Evolutionary conservation across 2,797 vertebrate genomes (phyloP), one percentile per base, ranked within the genome.

Genomic region (Phyllotis vaccarum): DNA sequence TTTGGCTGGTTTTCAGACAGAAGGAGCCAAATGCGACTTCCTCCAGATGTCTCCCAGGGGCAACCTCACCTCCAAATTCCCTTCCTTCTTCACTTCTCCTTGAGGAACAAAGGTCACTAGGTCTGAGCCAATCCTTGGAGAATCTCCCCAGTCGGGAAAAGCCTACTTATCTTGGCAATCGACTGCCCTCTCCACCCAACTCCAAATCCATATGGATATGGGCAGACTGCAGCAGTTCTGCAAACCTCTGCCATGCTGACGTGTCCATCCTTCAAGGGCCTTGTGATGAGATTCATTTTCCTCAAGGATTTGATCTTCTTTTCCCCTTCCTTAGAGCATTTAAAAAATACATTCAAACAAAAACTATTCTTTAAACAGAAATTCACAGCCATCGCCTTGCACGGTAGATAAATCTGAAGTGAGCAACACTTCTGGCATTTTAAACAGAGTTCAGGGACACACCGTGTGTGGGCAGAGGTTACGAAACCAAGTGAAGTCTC

Each of bases 391-490:
- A 10, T 74, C 92, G 87, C 92, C 85, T 78, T 46, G 74, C 64
- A 88, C 19, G 11, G 96, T 0, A 76, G 90, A 86, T 88, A 86
- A 29, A 90, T 80, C 1, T 80, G 93, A 94, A 94, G 91, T 52
- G 85, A 96, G 68, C 81, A 80, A 37, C 87, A 46, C 86, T 79
- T 60, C 85, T 68, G 78, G 85, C 81, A 94, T 95, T 95, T 97
- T 66, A 95, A 95, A 87, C n/a, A 82, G 60, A 93, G 94, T 97
- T 96, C 93, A 95, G 95, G 89, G 96, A 90, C 74, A 58, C 81
- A 80, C 58, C 93, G 82, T 1, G 58, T 89, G 92, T 94, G 89
- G 95, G 95, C 1, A 93, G 93, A 95, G 93, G 95, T 94, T 91
- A 96, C 4, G 68, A 96, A 97, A 96, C 62, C 79, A 76, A 34